Percentiles rank a stretch among this genome's conserved stretches.
These are phyloP conservation scores for Odontocerum albicorne DNA, from an alignment of 2,888 invertebrate genomes.

Conservation along the genomic window DNA sequence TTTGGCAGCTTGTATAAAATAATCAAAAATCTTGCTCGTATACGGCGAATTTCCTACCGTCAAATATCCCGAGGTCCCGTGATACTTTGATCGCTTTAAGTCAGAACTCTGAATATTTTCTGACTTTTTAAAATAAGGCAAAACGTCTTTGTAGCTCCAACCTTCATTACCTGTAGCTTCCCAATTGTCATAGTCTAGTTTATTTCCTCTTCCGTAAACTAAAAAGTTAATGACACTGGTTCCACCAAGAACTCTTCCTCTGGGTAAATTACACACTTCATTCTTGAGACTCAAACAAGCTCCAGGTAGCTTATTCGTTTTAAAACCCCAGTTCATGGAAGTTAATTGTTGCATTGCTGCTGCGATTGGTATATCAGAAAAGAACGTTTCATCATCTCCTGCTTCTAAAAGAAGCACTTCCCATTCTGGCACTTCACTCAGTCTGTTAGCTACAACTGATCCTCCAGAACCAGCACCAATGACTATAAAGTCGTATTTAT, in stretches of 20 bases:
- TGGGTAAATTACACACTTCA: slow-evolving; percentile 63
- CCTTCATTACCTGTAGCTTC: slow-evolving; percentile 73
- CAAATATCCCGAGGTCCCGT: slow-evolving; percentile 67
- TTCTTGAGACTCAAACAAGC: slow-evolving; percentile 55
- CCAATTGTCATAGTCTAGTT: slow-evolving; percentile 83
- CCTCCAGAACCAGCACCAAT: slow-evolving; percentile 63
- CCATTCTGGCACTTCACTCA: slow-evolving; percentile 70
- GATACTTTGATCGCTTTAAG: slow-evolving; percentile 64
- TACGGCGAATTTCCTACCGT: slow-evolving; percentile 68
- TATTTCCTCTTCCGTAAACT: slow-evolving; percentile 77
- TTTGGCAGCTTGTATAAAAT: slow-evolving; percentile 67
- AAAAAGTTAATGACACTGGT: slow-evolving; percentile 79
- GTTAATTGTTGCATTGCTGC: slow-evolving; percentile 64
- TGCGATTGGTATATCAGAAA: slow-evolving; percentile 75
- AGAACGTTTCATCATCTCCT: slow-evolving; percentile 72
- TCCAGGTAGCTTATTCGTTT: slow-evolving; percentile 59
- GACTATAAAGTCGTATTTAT: slow-evolving; percentile 52
- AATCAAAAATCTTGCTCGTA: slow-evolving; percentile 61
- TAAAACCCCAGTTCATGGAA: slow-evolving; percentile 73
- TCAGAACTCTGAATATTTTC: slow-evolving; percentile 66
- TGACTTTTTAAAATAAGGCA: slow-evolving; percentile 78
- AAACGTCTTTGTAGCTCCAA: slow-evolving; percentile 74
- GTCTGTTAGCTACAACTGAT: slow-evolving; percentile 75
- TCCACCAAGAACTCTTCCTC: slow-evolving; percentile 70
- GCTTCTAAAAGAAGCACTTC: no score